Evolutionary conservation across 1,140 invertebrate genomes (phyloP).

Genomic region (Polypedilum vanderplanki): DNA sequence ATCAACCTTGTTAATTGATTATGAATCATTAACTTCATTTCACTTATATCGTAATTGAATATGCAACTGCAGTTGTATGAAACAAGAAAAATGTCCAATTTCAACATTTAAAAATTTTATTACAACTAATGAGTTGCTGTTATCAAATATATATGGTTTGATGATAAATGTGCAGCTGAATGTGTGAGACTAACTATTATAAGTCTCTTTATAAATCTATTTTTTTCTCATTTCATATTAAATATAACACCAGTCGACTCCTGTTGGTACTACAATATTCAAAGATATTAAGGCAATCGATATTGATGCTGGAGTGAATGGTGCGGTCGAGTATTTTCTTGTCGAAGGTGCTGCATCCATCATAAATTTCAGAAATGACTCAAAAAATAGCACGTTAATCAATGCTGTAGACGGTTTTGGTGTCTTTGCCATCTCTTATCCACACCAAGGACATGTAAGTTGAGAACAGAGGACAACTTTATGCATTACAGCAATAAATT

Average conservation of each 20-base stretch:
- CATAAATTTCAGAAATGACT: conserved; percentile 44
- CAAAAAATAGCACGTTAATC: conserved; percentile 46
- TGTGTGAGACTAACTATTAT: not conserved
- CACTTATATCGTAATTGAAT: not conserved
- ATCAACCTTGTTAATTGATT: not conserved
- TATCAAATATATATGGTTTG: not conserved
- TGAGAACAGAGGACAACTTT: not conserved
- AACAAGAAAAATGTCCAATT: not conserved
- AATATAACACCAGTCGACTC: conserved; percentile 55
- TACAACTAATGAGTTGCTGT: not conserved
- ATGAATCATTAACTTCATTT: not conserved
- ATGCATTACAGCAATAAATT: not conserved
- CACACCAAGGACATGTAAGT: conserved; percentile 60
- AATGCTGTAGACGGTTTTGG: conserved; percentile 56
- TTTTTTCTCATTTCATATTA: conserved; percentile 31
- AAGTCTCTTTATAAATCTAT: not conserved
- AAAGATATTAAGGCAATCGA: conserved; percentile 67
- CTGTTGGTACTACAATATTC: conserved; percentile 74
- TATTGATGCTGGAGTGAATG: conserved; percentile 71
- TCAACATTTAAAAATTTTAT: not conserved
- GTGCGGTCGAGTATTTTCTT: conserved; percentile 63
- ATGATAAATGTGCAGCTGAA: not conserved
- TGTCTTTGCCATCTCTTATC: conserved; percentile 70
- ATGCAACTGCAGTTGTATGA: not conserved
- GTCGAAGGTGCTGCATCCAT: not conserved